Base-by-base conservation (phyloP, 1,140 invertebrate genomes). In the Monochamus saltuarius region DNA sequence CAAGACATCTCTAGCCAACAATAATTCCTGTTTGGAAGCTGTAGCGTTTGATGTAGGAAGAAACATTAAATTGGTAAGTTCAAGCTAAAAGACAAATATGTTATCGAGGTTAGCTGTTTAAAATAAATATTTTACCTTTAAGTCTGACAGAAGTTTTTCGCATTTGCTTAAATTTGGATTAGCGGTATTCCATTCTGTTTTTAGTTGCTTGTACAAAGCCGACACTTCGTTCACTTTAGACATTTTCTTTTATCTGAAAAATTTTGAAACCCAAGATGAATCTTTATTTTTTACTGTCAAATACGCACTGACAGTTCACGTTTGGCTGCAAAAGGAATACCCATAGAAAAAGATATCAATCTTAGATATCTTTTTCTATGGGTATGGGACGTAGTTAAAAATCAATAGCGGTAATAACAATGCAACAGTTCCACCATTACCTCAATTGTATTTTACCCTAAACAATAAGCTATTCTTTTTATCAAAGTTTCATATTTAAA, bases 1-100 rank as follows among this genome's bases (percentile, higher is more conserved):
- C 34, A 99, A 80, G 59, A 95, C 88, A 78, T 97, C 93, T 70
- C 94, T 82, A 6, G 94, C 93, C 61, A 98, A 80, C 34, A 96
- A 77, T 34, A 97, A 78, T 80, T 97, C 94, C 73, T 95, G 88
- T 78, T 92, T 88, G 49, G 88, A 86, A 36, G 90, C 90, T 52
- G 83, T 80, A 29, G 81, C 81, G 70, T 91, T 90, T 64, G 89
- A 87, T 58, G 90, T 95, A 22, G 95, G 95, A 35, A 98, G 78
- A 78, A 95, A 97, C 55, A 87, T 86, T 37, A 95, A 79, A 74
- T 89, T 86, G 0, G 93, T 95, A 34, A 97, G 79, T 6, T 87
- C 89, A 65, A 96, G 80, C 92, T 95, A 53, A 74, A 74, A 66
- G 49, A 19, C 64, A 55, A 14, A 17, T 55, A 55, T 56, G 47